Evolutionary conservation across 2,797 vertebrate genomes (phyloP), one percentile per base, ranked within the genome.

Genomic region (Cichlasoma orientale): DNA sequence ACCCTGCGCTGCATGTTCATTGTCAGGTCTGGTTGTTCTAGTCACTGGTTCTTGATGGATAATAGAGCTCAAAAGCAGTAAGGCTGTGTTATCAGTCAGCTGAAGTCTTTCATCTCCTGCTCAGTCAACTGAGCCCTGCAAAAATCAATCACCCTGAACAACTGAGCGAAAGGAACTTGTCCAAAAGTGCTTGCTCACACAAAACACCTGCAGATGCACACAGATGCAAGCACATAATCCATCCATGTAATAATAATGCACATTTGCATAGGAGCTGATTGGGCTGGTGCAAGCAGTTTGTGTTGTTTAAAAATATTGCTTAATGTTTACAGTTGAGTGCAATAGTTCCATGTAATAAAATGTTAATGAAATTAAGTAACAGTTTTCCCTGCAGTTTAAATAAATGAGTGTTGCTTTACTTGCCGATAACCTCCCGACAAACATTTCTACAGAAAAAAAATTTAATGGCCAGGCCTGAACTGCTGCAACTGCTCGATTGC

Each of bases 81-180:
- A 72, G 61, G 72, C 23, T 18, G n/a, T 7, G 29, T 77, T 69
- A 53, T 13, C 31, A 41, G 54, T 11, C 3, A 50, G 72, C 18
- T 3, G 0, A 19, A 66, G 13, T 74, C 72, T 82, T 87, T 88
- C n/a, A 79, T 83, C 74, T 59, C 13, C 36, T 50, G 38, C 63
- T 63, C 3, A 74, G 61, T 76, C 53, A 4, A 23, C 36, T n/a
- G 36, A 82, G 52, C 14, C 12, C 18, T 21, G 33, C 0, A 16
- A 63, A 77, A 82, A 82, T 83, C 70, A 57, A 77, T 84, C 71
- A 55, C 53, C 27, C 7, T 19, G 33, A 72, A 66, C 69, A 72
- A 56, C 18, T 61, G 57, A 68, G 36, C 3, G 4, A 74, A 78
- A 41, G 55, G 2, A 79, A 71, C 47, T 41, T 2, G 8, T 38